Conservation (phyloP, 2,888 invertebrate species). For the Luperina nickerlii region DNA sequence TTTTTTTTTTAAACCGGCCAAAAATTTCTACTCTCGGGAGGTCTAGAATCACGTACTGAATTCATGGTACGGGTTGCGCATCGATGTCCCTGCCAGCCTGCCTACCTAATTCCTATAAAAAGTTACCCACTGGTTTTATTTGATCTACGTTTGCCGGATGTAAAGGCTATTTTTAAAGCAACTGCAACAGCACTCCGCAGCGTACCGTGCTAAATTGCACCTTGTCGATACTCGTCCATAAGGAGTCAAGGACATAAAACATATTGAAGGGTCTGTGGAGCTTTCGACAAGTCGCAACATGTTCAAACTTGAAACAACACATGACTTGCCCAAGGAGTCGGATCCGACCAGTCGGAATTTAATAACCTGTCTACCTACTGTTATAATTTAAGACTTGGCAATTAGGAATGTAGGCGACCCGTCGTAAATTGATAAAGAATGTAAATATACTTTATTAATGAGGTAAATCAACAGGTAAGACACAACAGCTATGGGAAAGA, state of each 20-base stretch:
- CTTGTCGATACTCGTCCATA: slow-evolving; percentile 30
- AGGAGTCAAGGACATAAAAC: slow-evolving; percentile 18
- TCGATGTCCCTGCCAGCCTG: too few relatives aligned
- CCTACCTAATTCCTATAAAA: not conserved
- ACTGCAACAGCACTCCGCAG: not conserved
- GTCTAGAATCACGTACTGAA: too few relatives aligned
- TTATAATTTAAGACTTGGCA: slow-evolving; percentile 25
- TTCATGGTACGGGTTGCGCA: too few relatives aligned
- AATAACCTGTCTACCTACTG: slow-evolving; percentile 31
- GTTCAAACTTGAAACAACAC: slow-evolving; percentile 35
- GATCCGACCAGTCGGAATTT: slow-evolving; percentile 25
- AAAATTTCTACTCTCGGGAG: too few relatives aligned
- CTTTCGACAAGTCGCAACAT: slow-evolving; percentile 50
- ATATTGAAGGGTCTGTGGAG: slow-evolving; percentile 29
- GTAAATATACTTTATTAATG: not conserved
- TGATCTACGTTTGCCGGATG: slow-evolving; percentile 2
- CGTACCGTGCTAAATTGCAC: slow-evolving; percentile 5
- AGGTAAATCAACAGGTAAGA: not conserved
- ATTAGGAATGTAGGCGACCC: not conserved
- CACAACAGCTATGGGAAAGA: not conserved
- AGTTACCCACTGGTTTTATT: not conserved
- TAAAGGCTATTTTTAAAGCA: slow-evolving; percentile 12
- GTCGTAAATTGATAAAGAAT: slow-evolving; percentile 15
- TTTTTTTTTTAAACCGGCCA: too few relatives aligned
- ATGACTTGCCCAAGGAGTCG: slow-evolving; percentile 10